Conservation (phyloP, 23 tunicate genomes). For the Ascidia mentula region DNA sequence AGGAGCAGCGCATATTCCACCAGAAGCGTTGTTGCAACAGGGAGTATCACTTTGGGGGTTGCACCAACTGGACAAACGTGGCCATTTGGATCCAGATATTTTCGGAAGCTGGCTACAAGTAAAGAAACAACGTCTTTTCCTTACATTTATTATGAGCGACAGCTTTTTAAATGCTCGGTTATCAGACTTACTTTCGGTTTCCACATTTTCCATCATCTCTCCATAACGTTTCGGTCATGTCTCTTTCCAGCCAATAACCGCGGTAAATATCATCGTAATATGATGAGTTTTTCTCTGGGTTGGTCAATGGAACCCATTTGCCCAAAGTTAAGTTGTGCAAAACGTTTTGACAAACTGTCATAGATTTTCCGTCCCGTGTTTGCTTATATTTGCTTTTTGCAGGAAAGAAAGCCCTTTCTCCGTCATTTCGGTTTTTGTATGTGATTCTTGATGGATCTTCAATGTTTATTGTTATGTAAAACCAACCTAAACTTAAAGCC, state of each 20-base stretch:
- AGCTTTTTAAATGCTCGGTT: neutral
- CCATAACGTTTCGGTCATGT: neutral
- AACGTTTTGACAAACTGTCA: neutral
- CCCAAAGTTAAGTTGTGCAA: neutral
- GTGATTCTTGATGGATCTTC: neutral
- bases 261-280: neutral
- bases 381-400: neutral
- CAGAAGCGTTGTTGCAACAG: neutral
- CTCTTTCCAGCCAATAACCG: neutral
- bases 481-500: neutral
- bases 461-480: neutral
- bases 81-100: neutral
- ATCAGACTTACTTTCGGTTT: neutral
- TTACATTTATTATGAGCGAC: no score
- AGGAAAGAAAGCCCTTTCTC: neutral
- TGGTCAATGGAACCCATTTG: neutral
- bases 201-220: neutral
- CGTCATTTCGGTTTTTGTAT: neutral
- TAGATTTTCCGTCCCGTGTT: neutral
- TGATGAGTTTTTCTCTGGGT: neutral
- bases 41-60: neutral
- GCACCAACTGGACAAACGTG: neutral
- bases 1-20: neutral
- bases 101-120: neutral
- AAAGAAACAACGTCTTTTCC: no score